Base-by-base conservation (phyloP, 2,113 vertebrate species). In the Chaetodon trifascialis region DNA sequence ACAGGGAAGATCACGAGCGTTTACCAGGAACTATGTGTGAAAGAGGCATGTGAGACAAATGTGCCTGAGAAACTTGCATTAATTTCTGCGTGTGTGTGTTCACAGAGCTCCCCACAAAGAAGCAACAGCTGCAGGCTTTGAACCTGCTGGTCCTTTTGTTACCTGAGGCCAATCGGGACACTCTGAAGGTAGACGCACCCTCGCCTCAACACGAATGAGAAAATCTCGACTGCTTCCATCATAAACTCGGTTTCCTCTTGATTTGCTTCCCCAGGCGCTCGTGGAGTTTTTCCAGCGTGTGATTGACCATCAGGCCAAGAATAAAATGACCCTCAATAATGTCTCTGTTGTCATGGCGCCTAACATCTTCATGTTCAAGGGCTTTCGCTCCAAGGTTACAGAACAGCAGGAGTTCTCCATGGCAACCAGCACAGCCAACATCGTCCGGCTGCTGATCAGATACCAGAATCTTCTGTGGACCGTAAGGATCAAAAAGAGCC, bases 321-420 rank as follows among this genome's bases (percentile, higher is more conserved):
- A 99, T 82, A 98, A 97, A 94, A 99, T 99, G 98, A 99, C 96
- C 0, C 83, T 97, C 47, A 98, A 97, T 89, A 99, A 99, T 7
- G 96, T 99, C n/a, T 96, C 98, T 0, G 96, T 99, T 93, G 96
- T 99, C 86, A 99, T 99, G 97, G 97, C 98, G 5, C 98, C 98
- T n/a, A 99, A 98, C 93, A 96, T 99, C 92, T 99, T 99, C 94
- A 97, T 97, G 30, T 97, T 96, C 86, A 97, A 97, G 67, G 93
- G 96, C 0, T 89, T 97, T 72, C 94, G 95, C 76, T 92, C 95
- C 67, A 99, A 99, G 92, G 82, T 94, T 51, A 94, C 90, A 0
- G 97, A 97, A 70, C 97, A 98, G 83, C 96, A 92, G 82, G 96
- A 98, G 90, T 96, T 97, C 83, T 94, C 89, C 73, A 97, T 98